These are phyloP conservation scores for Cordylochernes scorpioides DNA, from an alignment of 2,888 invertebrate genomes.

Conservation along the genomic window DNA sequence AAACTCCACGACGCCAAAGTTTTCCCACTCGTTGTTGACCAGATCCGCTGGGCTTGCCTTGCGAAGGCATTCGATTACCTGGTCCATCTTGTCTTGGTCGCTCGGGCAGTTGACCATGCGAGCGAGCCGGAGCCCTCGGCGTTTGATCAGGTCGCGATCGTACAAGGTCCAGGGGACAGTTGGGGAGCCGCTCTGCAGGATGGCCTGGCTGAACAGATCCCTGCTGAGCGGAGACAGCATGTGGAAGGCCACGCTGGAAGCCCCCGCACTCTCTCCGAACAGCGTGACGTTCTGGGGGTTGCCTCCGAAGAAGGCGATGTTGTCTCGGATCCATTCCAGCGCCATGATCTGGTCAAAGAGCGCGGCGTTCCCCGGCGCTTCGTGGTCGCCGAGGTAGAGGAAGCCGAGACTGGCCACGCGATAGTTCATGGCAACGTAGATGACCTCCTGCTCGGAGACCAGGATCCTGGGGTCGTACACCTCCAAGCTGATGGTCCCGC, in stretches of 20 bases:
- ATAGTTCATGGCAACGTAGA: constrained; percentile 28
- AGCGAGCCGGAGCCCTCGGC: not conserved
- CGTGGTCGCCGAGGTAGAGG: constrained; percentile 19
- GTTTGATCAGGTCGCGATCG: not conserved
- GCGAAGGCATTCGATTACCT: not conserved
- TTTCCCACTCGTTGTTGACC: not conserved
- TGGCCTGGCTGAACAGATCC: constrained; percentile 26
- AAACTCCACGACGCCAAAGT: not conserved
- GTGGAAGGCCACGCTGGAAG: constrained; percentile 23
- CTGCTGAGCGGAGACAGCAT: constrained; percentile 18
- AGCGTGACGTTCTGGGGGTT: constrained; percentile 27
- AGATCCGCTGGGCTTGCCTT: not conserved
- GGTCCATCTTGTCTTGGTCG: not conserved
- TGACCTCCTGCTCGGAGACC: constrained; percentile 23
- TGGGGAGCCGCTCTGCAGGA: constrained; percentile 29
- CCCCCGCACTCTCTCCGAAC: constrained; percentile 31
- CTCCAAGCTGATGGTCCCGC: constrained; percentile 23
- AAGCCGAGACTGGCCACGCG: constrained; percentile 25
- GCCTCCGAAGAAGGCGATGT: constrained; percentile 28
- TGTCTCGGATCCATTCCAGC: constrained; percentile 28
- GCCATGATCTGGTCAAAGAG: constrained; percentile 27
- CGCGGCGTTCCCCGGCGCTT: constrained; percentile 36
- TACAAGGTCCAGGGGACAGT: constrained; percentile 26
- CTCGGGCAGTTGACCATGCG: not conserved
- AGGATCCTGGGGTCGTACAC: constrained; percentile 25